Conservation (phyloP, 2,888 invertebrate genomes). For the Rhamnusium bicolor region DNA sequence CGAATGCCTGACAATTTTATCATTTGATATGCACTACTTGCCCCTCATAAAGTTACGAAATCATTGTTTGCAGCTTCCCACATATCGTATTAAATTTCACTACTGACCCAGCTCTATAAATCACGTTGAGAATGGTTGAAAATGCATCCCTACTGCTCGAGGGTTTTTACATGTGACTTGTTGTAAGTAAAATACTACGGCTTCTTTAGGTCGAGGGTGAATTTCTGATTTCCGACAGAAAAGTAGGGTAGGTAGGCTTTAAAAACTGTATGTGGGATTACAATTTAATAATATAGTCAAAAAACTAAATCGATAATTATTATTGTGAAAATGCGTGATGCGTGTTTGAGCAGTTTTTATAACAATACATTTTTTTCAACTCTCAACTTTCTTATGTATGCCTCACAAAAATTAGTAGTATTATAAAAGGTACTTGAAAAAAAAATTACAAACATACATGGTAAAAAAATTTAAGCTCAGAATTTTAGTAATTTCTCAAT, state of each 20-base stretch:
- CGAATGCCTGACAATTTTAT: too few species aligned
- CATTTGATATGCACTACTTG: conserved; percentile 5
- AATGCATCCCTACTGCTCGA: conserved; percentile 27
- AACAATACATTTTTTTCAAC: too few species aligned
- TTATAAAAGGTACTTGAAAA: too few species aligned
- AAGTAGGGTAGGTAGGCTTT: neutral
- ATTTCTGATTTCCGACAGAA: conserved; percentile 26
- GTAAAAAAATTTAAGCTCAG: too few species aligned
- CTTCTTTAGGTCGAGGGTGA: conserved; percentile 27
- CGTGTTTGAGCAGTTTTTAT: too few species aligned
- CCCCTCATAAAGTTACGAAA: neutral
- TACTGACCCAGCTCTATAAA: conserved; percentile 29
- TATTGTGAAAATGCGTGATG: too few species aligned
- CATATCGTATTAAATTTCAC: conserved; percentile 25
- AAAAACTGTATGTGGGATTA: neutral
- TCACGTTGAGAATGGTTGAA: conserved; percentile 31
- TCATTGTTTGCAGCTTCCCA: conserved; percentile 22
- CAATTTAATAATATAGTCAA: neutral
- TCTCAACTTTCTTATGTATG: too few species aligned
- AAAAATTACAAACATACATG: too few species aligned
- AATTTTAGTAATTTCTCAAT: too few species aligned
- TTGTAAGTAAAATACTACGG: neutral
- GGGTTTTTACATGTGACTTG: conserved; percentile 18
- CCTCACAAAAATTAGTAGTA: too few species aligned
- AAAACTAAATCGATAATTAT: too few species aligned